These are phyloP conservation scores for Archips crataeganus DNA, from an alignment of 2,888 invertebrate genomes.

Conservation along the genomic window DNA sequence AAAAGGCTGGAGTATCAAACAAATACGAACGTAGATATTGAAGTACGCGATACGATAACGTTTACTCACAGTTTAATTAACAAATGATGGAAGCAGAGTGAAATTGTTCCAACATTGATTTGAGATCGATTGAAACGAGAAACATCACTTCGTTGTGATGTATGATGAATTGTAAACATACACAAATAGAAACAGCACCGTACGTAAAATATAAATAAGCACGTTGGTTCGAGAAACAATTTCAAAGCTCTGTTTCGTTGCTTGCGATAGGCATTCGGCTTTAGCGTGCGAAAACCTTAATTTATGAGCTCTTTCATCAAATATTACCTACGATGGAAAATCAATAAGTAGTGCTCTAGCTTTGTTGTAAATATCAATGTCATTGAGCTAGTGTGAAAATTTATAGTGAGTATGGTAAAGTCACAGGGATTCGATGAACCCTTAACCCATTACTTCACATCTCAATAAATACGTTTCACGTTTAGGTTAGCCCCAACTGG, in stretches of 20 bases:
- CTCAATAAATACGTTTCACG: too few relatives aligned
- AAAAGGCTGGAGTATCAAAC: not conserved
- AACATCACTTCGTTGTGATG: slow-evolving; percentile 45
- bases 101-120: slow-evolving; percentile 19
- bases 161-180: slow-evolving; percentile 47
- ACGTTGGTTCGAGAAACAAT: slow-evolving; percentile 36
- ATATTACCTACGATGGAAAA: slow-evolving; percentile 13
- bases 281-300: slow-evolving; percentile 12
- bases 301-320: slow-evolving; percentile 24
- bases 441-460: too few relatives aligned
- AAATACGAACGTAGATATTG: not conserved
- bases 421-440: not conserved
- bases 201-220: slow-evolving; percentile 41
- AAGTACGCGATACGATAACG: not conserved
- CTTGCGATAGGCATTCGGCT: slow-evolving; percentile 24
- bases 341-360: slow-evolving; percentile 9
- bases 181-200: slow-evolving; percentile 45
- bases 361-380: not conserved
- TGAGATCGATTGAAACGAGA: slow-evolving; percentile 38
- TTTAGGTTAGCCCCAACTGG: not conserved
- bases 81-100: slow-evolving; percentile 7
- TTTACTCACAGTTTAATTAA: not conserved
- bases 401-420: not conserved
- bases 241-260: slow-evolving; percentile 31
- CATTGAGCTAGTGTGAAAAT: not conserved